These are phyloP conservation scores for Chionomys nivalis DNA, from an alignment of 2,113 vertebrate species.

Conservation along the genomic window DNA sequence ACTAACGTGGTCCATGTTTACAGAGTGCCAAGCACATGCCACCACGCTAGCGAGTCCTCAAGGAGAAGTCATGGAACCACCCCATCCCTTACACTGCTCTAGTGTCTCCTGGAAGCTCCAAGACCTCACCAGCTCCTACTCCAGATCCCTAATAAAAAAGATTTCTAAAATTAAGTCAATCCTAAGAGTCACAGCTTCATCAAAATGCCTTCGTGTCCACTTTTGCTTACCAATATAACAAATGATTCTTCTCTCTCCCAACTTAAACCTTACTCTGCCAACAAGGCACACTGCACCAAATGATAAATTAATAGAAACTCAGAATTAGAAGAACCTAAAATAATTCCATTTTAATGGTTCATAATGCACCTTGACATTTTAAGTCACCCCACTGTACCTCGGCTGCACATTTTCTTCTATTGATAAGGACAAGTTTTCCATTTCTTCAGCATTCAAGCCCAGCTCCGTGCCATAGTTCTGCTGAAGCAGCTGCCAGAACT, in stretches of 20 bases:
- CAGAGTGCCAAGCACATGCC: neutral
- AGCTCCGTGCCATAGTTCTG: constrained; percentile 95
- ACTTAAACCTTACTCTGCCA: neutral
- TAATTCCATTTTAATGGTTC: neutral
- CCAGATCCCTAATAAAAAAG: constrained; percentile 17
- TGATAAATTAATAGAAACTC: constrained; percentile 13
- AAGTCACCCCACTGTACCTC: constrained; percentile 85
- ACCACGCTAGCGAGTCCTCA: neutral
- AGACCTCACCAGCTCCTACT: constrained; percentile 38
- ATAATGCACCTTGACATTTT: neutral
- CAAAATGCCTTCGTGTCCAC: neutral
- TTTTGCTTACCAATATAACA: constrained; percentile 24
- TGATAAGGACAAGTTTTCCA: constrained; percentile 90
- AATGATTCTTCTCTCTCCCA: constrained; percentile 4
- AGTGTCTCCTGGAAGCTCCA: neutral
- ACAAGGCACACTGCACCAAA: constrained; percentile 1
- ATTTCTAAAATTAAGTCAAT: constrained; percentile 45
- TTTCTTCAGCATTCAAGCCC: constrained; percentile 94
- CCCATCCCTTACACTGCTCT: neutral
- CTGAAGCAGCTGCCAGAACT: constrained; percentile 94
- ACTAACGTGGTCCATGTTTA: constrained; percentile 28
- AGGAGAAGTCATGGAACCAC: neutral
- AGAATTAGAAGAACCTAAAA: constrained; percentile 28
- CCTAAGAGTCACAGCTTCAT: neutral
- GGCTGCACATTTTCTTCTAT: constrained; percentile 87